These are phyloP conservation scores for Callospermophilus lateralis DNA, from an alignment of 2,113 vertebrate species.

Conservation along the genomic window DNA sequence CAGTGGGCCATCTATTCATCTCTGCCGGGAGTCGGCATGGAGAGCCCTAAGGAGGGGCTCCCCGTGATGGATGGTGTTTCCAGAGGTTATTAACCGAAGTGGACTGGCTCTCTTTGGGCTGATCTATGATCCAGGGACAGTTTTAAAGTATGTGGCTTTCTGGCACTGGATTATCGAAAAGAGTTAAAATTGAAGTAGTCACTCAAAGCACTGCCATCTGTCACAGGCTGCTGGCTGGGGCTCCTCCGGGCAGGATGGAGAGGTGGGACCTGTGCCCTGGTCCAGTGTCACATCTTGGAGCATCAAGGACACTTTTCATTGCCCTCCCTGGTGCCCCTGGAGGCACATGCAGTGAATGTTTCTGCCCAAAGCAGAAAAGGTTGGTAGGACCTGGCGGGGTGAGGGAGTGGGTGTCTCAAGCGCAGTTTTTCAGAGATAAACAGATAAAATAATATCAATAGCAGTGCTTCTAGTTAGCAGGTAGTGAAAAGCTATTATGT, in stretches of 20 bases:
- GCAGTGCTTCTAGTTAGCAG: not conserved
- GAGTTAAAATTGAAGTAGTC: constrained; percentile 83
- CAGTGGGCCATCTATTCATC: constrained; percentile 72
- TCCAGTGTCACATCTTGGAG: not conserved
- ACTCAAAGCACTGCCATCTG: constrained; percentile 82
- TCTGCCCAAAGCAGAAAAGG: not conserved
- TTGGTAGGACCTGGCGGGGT: not conserved
- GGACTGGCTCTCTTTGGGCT: constrained; percentile 84
- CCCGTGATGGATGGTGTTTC: constrained; percentile 85
- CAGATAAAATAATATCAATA: not conserved
- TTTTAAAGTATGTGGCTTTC: constrained; percentile 84
- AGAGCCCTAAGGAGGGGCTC: constrained; percentile 76
- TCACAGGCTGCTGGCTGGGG: constrained; percentile 39
- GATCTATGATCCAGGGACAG: constrained; percentile 86
- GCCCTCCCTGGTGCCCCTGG: not conserved
- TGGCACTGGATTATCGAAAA: constrained; percentile 79
- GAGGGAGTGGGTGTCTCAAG: not conserved
- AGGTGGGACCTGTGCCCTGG: not conserved
- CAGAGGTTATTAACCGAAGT: constrained; percentile 86
- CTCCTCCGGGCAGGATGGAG: not conserved
- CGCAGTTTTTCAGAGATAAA: no score
- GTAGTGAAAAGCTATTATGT: not conserved
- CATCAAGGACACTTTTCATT: not conserved
- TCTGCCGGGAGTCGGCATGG: constrained; percentile 75
- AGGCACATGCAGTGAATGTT: no score